A percentile compares a stretch with the other conserved stretches of the same genome.
Conservation (phyloP, 2,113 vertebrate species). For the Bungarus multicinctus region DNA sequence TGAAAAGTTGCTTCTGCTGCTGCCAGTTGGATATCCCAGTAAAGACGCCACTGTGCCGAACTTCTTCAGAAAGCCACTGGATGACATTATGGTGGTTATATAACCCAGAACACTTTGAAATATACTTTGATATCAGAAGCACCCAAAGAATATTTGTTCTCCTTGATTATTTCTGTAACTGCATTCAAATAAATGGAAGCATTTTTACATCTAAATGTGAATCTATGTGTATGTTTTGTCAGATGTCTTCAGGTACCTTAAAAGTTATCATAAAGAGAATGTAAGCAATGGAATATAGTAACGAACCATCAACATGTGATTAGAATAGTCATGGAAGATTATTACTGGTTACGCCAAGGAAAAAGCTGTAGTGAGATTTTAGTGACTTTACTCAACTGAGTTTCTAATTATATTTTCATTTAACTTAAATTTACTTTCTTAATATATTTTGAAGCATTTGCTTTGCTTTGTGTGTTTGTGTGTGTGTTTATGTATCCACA, state of each 20-base stretch:
- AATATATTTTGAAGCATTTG: not conserved
- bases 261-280: not conserved
- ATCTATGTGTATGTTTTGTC: not conserved
- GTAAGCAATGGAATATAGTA: not conserved
- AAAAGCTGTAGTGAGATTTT: accelerated
- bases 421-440: not conserved
- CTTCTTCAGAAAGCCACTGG: conserved; percentile 79
- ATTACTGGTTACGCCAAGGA: not conserved
- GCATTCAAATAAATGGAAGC: not conserved
- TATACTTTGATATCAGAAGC: not conserved
- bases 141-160: not conserved
- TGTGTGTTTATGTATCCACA: not conserved
- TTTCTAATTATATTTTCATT: conserved; percentile 9
- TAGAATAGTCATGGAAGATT: not conserved
- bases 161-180: not conserved
- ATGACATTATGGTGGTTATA: conserved; percentile 81
- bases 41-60: conserved; percentile 83
- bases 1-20: conserved; percentile 91
- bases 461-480: not conserved
- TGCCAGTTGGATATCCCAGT: conserved; percentile 88
- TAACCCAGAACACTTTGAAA: conserved; percentile 47
- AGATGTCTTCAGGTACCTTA: not conserved
- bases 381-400: not conserved
- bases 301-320: not conserved
- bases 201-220: not conserved